These are phyloP conservation scores for Pluvialis apricaria DNA, from an alignment of 2,113 vertebrate species.

Conservation along the genomic window DNA sequence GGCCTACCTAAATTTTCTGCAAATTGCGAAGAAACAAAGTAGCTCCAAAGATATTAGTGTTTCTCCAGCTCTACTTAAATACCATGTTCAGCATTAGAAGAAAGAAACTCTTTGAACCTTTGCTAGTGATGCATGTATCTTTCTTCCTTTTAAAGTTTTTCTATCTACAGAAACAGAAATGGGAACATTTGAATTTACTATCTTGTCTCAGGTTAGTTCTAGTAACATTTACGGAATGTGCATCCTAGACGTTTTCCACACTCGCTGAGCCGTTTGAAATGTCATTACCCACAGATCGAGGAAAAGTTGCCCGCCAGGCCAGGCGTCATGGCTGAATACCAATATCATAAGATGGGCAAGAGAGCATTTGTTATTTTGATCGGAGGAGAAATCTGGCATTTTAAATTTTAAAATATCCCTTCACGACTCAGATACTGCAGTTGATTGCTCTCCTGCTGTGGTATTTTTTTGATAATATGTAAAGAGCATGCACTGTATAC, in stretches of 20 bases:
- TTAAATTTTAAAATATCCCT: not conserved
- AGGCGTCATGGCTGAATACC: not conserved
- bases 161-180: not conserved
- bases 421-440: not conserved
- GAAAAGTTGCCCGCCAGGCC: not conserved
- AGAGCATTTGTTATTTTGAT: slow-evolving; percentile 2
- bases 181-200: not conserved
- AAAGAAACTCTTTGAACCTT: not conserved
- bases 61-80: not conserved
- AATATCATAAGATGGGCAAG: not conserved
- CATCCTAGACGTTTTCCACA: not conserved
- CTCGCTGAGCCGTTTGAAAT: slow-evolving; percentile 15
- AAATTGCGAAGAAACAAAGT: not conserved
- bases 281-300: slow-evolving; percentile 33
- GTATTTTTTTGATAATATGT: not conserved
- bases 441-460: not conserved
- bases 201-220: not conserved
- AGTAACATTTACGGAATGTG: not conserved
- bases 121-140: not conserved
- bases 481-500: not conserved
- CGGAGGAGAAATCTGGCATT: not conserved
- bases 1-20: not conserved
- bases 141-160: not conserved
- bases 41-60: not conserved
- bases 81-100: not conserved